Base-by-base conservation (phyloP, 2,888 invertebrate species). In the Dryocosmus kuriphilus region DNA sequence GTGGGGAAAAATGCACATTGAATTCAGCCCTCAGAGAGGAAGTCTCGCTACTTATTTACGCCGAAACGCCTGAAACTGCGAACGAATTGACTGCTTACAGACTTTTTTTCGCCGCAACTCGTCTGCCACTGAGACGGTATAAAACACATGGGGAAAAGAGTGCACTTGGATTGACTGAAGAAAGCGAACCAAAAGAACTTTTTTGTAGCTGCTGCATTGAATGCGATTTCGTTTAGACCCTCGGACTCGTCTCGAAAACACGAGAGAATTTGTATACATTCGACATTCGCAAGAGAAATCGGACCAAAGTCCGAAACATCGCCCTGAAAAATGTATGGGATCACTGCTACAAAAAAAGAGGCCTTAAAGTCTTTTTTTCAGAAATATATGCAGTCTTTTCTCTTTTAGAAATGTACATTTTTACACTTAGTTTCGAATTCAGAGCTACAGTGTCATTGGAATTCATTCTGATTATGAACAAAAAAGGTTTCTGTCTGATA, bases 181-280 rank as follows among this genome's bases (percentile, higher is more conserved):
- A 71, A 71, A 71, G 71, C 71, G 51, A 71, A 71, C 51, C 78
- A 75, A 75, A 78, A 78, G 78, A 67, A 57, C 75, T 67, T 78
- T 75, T 78, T 71, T 61, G 75, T 51, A 51, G 67, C 75, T 46
- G 65, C 65, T 51, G 62, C 75, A 78, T 75, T 71, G 41, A 78
- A 75, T 78, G 51, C 78, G 61, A 78, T 78, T 67, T 75, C 78
- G 78, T 78, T 75, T 78, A 75, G 75, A 61, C 78, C 63, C 51
- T 46, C 27, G 30, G 30, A 75, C 51, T 62, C 75, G 75, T 75
- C 63, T 76, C 63, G 30, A 51, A 63, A 76, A 76, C 63, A 55
- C 63, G 73, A 57, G 71, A 38, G 55, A 77, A 74, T 71, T 71
- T 71, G 71, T 71, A 71, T 71, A 71, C 71, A 71, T 71, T 71